Conservation (phyloP, 2,888 invertebrate genomes). For the Cabera pusaria region DNA sequence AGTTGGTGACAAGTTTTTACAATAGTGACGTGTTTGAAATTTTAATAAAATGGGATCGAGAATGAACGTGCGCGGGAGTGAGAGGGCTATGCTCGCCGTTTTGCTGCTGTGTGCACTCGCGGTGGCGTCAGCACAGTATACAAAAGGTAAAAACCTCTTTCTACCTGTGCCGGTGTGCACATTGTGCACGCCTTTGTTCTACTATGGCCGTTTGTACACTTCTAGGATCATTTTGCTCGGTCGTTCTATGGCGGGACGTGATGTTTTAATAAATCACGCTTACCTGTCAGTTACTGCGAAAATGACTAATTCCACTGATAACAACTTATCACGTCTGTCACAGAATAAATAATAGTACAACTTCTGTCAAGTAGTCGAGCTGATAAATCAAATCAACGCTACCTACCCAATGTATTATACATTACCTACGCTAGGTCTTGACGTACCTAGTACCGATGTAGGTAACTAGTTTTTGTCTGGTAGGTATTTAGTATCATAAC, state of each 20-base stretch:
- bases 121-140: slow-evolving; percentile 72
- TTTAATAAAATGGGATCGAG: slow-evolving; percentile 62
- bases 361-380: too few relatives aligned
- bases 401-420: too few relatives aligned
- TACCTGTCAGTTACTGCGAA: too few relatives aligned
- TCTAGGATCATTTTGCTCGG: slow-evolving; percentile 28
- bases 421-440: too few relatives aligned
- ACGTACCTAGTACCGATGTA: too few relatives aligned
- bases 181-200: slow-evolving; percentile 59
- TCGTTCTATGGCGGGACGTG: slow-evolving; percentile 23
- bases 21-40: slow-evolving; percentile 68
- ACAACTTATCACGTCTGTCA: too few relatives aligned
- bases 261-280: slow-evolving; percentile 2
- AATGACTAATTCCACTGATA: too few relatives aligned
- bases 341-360: too few relatives aligned
- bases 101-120: slow-evolving; percentile 64
- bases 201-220: slow-evolving; percentile 62
- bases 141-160: slow-evolving; percentile 74
- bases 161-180: slow-evolving; percentile 64
- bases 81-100: slow-evolving; percentile 62
- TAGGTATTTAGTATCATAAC: too few relatives aligned
- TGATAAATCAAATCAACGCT: too few relatives aligned
- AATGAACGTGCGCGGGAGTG: slow-evolving; percentile 64
- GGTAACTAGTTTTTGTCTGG: too few relatives aligned
- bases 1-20: slow-evolving; percentile 73